A percentile compares a stretch with the other conserved stretches of the same genome.
These are phyloP conservation scores for Rhabdophis nuchalis DNA, from an alignment of 2,797 vertebrate genomes.

Conservation along the genomic window DNA sequence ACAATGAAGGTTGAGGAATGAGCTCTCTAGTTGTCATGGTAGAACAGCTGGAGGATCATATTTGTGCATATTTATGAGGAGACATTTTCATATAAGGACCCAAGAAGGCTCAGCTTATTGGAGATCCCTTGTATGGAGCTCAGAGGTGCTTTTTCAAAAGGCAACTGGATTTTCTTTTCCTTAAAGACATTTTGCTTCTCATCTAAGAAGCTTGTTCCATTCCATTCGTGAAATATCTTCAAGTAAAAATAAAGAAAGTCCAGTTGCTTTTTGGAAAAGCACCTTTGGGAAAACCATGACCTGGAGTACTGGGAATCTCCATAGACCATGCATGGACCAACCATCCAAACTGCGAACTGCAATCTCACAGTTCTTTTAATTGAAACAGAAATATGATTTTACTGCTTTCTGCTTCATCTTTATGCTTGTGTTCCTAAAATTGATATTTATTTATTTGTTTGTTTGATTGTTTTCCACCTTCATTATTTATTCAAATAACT, in stretches of 20 bases:
- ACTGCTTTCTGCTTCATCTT: background rate
- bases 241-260: background rate
- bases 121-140: background rate
- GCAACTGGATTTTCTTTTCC: background rate
- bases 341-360: background rate
- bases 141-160: background rate
- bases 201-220: background rate
- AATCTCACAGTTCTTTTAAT: background rate
- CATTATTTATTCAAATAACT: background rate
- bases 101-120: conserved; percentile 10
- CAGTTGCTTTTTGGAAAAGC: background rate
- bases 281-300: background rate
- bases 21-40: background rate
- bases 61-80: conserved; percentile 36
- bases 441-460: background rate
- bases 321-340: conserved; percentile 5
- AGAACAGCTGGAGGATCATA: background rate
- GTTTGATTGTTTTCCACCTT: background rate
- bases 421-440: background rate
- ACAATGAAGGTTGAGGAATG: background rate
- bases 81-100: conserved; percentile 47
- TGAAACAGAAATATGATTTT: background rate
- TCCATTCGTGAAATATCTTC: background rate
- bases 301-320: background rate
- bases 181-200: background rate